A percentile compares a stretch with the other conserved stretches of the same genome.
These are phyloP conservation scores for zebrafish (Danio rerio) DNA, from an alignment of 2,113 vertebrate species.

Conservation along the genomic window GRCz12tu NC_133183.1:8828001-8828500, in stretches of 20 bases:
- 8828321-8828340: too few species aligned
- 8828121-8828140: conserved; percentile 52
- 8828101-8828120: conserved; percentile 56
- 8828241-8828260: neutral
- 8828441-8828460: too few species aligned
- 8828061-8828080: conserved; percentile 56
- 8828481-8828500: too few species aligned
- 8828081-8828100: conserved; percentile 50
- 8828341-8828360: too few species aligned
- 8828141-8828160: conserved; percentile 40
- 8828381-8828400: too few species aligned
- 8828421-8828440: too few species aligned
- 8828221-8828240: neutral
- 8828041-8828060: conserved; percentile 63
- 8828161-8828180: conserved; percentile 1
- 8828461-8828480: too few species aligned
- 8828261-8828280: too few species aligned
- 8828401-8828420: too few species aligned
- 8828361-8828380: too few species aligned
- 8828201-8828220: neutral
- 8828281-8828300: too few species aligned
- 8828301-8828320: too few species aligned
- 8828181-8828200: conserved; percentile 1
- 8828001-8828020: conserved; percentile 49
- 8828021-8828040: conserved; percentile 37